A percentile compares a stretch with the other conserved stretches of the same genome.
phyloP scores from a whole-genome alignment of 2,113 vertebrate species.

The Neotragus pygmaeus region DNA sequence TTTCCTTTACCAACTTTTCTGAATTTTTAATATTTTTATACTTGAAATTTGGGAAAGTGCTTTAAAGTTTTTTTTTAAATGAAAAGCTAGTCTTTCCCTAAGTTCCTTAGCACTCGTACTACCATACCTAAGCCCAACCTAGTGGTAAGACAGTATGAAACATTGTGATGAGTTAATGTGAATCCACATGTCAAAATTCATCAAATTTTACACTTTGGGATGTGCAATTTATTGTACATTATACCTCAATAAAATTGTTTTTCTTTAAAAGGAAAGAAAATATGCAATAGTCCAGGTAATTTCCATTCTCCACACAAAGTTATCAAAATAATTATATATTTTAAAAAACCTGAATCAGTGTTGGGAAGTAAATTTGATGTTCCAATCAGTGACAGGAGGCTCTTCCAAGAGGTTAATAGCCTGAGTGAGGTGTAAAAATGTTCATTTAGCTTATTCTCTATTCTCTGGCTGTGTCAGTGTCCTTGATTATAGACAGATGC shows the following conservation, averaged over 20 bases:
- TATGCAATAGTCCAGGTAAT: neutral
- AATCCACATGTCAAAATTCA: neutral
- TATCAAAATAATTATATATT: neutral
- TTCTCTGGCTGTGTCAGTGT: neutral
- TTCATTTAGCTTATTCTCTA: neutral
- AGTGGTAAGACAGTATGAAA: neutral
- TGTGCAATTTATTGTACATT: neutral
- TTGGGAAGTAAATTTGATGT: constrained; percentile 39
- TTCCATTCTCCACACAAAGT: neutral
- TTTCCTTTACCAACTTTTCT: neutral
- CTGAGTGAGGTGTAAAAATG: neutral
- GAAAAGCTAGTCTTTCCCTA: neutral
- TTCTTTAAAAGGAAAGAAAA: constrained; percentile 28
- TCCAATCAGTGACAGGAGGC: constrained; percentile 36
- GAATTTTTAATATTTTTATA: neutral
- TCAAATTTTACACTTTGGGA: neutral
- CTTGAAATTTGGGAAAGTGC: neutral
- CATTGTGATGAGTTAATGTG: neutral
- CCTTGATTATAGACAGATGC: neutral
- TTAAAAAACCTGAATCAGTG: neutral
- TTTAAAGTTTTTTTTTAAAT: neutral
- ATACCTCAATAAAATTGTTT: neutral
- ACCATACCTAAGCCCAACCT: neutral
- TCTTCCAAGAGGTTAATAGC: constrained; percentile 26
- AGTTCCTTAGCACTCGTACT: neutral